These are phyloP conservation scores for Microchirus variegatus DNA, from an alignment of 2,797 vertebrate species.

Conservation along the genomic window DNA sequence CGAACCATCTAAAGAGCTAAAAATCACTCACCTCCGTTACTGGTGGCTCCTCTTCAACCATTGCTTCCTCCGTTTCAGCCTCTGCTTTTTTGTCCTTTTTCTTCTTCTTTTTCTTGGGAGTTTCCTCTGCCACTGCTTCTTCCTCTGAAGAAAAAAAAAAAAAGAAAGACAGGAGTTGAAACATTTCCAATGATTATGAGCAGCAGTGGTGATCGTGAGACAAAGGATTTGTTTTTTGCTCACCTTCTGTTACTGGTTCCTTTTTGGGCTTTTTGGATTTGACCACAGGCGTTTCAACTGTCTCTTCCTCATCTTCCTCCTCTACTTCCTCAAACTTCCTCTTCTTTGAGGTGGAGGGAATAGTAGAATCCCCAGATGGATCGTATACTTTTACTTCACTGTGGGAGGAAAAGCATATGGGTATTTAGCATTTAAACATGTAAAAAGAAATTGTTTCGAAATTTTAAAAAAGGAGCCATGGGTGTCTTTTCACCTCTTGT, in stretches of 20 bases:
- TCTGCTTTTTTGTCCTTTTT: constrained; percentile 71
- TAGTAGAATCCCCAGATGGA: constrained; percentile 92
- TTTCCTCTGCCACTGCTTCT: constrained; percentile 66
- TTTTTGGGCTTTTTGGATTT: constrained; percentile 92
- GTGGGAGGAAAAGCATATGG: constrained; percentile 1
- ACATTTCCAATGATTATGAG: not conserved
- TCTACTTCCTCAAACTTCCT: constrained; percentile 90
- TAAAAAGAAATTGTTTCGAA: accelerated
- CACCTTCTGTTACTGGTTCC: constrained; percentile 73
- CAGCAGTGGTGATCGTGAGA: accelerated
- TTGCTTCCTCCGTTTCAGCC: constrained; percentile 24
- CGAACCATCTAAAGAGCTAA: not conserved
- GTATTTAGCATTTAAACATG: not conserved
- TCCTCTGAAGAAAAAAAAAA: constrained; percentile 5
- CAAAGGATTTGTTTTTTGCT: constrained; percentile 24
- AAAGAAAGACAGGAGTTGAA: not conserved
- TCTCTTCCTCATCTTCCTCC: constrained; percentile 65
- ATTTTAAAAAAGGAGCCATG: not conserved
- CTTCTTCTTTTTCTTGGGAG: constrained; percentile 84
- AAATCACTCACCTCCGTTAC: constrained; percentile 42
- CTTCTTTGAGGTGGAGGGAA: constrained; percentile 91
- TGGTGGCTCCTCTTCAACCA: constrained; percentile 45
- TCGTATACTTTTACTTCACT: constrained; percentile 94
- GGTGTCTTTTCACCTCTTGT: constrained; percentile 87
- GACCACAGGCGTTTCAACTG: constrained; percentile 56